Evolutionary conservation across 2,888 invertebrate species (phyloP), one percentile per base, ranked within the genome.

Genomic region (Nezara viridula): DNA sequence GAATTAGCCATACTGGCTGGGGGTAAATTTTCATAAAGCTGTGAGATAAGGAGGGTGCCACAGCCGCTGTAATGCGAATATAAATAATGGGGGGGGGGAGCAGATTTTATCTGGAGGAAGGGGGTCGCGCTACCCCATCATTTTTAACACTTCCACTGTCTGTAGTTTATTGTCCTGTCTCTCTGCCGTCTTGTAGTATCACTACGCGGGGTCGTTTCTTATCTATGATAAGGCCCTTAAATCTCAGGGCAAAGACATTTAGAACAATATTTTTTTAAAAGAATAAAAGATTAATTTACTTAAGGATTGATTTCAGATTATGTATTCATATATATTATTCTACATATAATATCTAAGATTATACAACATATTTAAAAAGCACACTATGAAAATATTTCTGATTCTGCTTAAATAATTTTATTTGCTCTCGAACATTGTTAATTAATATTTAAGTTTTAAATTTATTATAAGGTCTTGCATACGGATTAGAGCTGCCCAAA

Each of bases 91-190:
- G 0, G n/a, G 81, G 81, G 81, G 81, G 44, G 40, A 16, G 77
- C 81, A 81, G 81, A 81, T 81, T 81, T 81, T 81, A 81, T 81
- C 81, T 81, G 44, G 44, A 3, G 40, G 40, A 44, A 7, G n/a
- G 81, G 81, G 81, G 44, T 60, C 81, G 81, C 21, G 24, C 10
- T 47, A 40, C 81, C 81, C 81, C 40, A 81, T 81, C 81, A 47
- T 81, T 81, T 81, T 81, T 81, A 81, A 81, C 81, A 81, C 81
- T 81, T 81, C 81, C 81, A 81, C 81, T 81, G 81, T 81, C 81
- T 44, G 81, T 81, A 47, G 81, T 81, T 81, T 81, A 81, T 81
- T 47, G 81, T 47, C 44, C 81, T n/a, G 81, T 81, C 81, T 44
- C 44, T 12, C 24, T 5, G 14, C 24, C 44, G 81, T 81, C 81